Base-by-base conservation (phyloP, 2,888 invertebrate species). In the Neoascia interrupta region DNA sequence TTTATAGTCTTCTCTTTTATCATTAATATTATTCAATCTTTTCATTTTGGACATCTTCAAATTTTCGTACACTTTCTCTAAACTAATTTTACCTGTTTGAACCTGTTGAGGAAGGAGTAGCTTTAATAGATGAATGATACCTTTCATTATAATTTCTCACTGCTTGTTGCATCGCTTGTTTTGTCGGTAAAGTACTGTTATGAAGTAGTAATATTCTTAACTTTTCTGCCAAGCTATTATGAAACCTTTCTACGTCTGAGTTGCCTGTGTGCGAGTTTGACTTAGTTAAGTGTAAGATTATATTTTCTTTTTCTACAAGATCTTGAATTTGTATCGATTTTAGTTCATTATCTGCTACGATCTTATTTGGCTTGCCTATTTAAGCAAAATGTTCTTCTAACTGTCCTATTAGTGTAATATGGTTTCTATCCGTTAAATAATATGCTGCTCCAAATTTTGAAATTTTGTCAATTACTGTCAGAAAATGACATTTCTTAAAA, bases 401-500 rank as follows among this genome's bases (percentile, higher is more conserved):
- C 18, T 28, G 23, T 3, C 23, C 53, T n/a, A 56, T 41, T 2
- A 56, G 16, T n/a, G 54, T 41, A 6, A 28, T 18, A 5, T 56
- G 41, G 8, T 56, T 56, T n/a, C 54, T 43, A 19, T 43, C 43
- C 1, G 41, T 41, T 41, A 54, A 26, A 6, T 54, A 11, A 39
- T 54, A 54, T 39, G 39, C 39, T 15, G 54, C 8, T 16, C 16
- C 53, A 10, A 53, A 26, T n/a, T 54, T 36, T 5, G 31, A 31
- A 6, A 31, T n/a, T n/a, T 31, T 31, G n/a, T 31, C 31, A n/a
- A 4, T 31, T 28, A 45, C 37, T 2, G 53, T 47, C 1, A 66
- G 26, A 11, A 54, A 54, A 26, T 19, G 53, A 3, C 16, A 23
- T 53, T 47, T 31, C 28, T 63, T 49, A 5, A 73, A 68, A 2